Conservation (phyloP, 1,140 invertebrate species). For the Ladona fulva region DNA sequence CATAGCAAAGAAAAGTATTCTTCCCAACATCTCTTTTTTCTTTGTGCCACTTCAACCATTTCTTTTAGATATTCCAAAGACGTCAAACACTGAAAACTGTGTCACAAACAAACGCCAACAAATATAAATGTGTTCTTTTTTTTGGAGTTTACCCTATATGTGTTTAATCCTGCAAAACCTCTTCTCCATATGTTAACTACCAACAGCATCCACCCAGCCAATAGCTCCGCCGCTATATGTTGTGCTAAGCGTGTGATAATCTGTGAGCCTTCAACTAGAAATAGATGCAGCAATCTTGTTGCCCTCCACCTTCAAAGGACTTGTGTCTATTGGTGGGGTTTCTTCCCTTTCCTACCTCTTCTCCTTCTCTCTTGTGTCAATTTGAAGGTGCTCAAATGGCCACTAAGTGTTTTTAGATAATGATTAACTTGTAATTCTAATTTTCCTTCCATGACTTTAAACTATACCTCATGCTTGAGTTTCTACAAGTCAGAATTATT, state of each 20-base stretch:
- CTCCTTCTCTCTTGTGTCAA: no score
- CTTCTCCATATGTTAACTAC: neutral
- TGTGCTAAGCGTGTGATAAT: constrained; percentile 5
- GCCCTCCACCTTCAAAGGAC: neutral
- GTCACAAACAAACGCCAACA: neutral
- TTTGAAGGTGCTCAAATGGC: no score
- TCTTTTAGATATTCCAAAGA: no score
- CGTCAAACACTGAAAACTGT: neutral
- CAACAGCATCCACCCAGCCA: constrained; percentile 4
- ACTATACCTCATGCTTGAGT: no score
- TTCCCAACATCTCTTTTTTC: no score
- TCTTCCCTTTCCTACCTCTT: no score
- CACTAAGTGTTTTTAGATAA: no score
- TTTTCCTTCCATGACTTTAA: no score
- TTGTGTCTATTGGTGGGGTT: neutral
- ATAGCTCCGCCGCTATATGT: constrained; percentile 7
- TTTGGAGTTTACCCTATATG: neutral
- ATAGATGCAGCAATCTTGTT: neutral
- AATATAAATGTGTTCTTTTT: neutral
- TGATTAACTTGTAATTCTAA: no score
- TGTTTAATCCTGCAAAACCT: neutral
- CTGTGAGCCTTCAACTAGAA: neutral
- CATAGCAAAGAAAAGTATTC: no score
- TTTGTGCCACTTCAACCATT: no score
- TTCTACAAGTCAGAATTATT: no score